These are phyloP conservation scores for Mimachlamys varia DNA, from an alignment of 2,888 invertebrate genomes.

Conservation along the genomic window DNA sequence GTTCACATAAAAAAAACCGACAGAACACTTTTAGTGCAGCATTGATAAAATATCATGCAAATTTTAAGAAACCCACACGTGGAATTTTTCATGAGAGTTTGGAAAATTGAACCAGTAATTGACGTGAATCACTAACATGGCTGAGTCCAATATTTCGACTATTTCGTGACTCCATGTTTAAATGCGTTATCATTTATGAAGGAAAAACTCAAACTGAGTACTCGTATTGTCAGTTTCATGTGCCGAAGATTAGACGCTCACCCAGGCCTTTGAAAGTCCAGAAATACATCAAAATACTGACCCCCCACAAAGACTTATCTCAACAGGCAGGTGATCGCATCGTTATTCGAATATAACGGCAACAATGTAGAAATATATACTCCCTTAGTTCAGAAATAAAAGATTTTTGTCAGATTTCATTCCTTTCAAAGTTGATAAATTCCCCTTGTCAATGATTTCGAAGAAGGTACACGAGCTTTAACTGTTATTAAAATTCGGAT, in stretches of 20 bases:
- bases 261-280: neutral
- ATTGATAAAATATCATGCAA: too few species aligned
- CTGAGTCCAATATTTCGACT: neutral
- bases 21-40: neutral
- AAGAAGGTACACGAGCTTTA: neutral
- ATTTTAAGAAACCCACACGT: too few species aligned
- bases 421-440: conserved; percentile 15
- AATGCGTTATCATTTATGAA: conserved; percentile 29
- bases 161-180: neutral
- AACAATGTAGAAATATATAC: neutral
- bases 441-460: conserved; percentile 16
- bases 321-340: neutral
- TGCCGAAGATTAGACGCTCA: neutral
- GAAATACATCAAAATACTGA: neutral
- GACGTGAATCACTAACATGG: neutral
- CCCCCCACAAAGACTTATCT: neutral
- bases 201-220: neutral
- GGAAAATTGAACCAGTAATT: too few species aligned
- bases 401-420: conserved; percentile 9
- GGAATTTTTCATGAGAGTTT: too few species aligned
- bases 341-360: neutral
- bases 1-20: neutral
- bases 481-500: neutral
- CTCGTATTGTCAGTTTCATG: neutral
- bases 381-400: neutral